A percentile compares a stretch with the other conserved stretches of the same genome.
Conservation (phyloP, 1,140 invertebrate species). For the Drosophila tani region DNA sequence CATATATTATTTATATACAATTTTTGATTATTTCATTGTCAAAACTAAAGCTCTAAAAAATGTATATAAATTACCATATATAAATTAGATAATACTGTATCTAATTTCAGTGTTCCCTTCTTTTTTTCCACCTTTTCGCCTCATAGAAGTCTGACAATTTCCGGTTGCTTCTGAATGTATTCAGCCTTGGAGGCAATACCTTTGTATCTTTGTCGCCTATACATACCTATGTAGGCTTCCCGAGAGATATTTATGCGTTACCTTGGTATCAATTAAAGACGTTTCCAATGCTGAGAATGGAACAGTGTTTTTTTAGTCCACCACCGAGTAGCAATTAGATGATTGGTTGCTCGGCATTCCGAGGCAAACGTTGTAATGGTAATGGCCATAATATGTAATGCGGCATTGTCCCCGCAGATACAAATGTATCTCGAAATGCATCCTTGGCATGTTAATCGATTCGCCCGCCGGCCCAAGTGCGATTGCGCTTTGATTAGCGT, state of each 20-base stretch:
- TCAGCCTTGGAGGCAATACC: slow-evolving; percentile 1
- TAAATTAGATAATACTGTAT: neutral
- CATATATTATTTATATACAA: too few relatives aligned
- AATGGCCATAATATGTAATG: slow-evolving; percentile 50
- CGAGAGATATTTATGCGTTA: slow-evolving; percentile 36
- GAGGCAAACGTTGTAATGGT: slow-evolving; percentile 11
- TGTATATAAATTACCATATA: neutral
- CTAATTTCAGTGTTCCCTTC: neutral
- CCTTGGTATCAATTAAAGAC: slow-evolving; percentile 50
- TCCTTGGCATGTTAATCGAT: slow-evolving; percentile 54
- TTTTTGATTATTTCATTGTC: too few relatives aligned
- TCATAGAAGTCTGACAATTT: slow-evolving; percentile 39
- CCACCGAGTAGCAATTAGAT: neutral
- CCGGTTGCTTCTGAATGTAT: slow-evolving; percentile 36
- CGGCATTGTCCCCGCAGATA: slow-evolving; percentile 8
- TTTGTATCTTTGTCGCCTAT: slow-evolving; percentile 17
- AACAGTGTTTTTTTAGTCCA: slow-evolving; percentile 1
- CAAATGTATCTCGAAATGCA: slow-evolving; percentile 28
- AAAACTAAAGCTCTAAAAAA: too few relatives aligned
- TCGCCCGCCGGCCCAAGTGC: slow-evolving; percentile 34
- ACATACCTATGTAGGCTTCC: neutral
- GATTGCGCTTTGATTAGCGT: slow-evolving; percentile 52
- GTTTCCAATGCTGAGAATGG: slow-evolving; percentile 2
- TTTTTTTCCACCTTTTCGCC: neutral
- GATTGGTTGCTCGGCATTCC: slow-evolving; percentile 5